Evolutionary conservation across 2,113 vertebrate species (phyloP).

Genomic region (Galeopterus variegatus): DNA sequence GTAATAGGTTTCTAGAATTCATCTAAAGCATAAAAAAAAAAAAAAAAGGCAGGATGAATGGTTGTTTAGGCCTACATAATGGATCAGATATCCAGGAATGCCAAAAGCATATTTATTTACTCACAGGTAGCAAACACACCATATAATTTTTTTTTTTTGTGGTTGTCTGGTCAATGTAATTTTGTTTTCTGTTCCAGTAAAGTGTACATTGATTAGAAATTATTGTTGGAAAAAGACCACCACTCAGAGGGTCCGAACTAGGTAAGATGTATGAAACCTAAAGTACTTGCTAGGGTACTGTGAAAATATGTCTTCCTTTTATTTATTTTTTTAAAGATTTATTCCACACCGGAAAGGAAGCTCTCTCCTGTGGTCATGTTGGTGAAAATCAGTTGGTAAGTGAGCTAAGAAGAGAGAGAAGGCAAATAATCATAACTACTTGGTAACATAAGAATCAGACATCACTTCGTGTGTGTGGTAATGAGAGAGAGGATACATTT

Average conservation of each 20-base stretch:
- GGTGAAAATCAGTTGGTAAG: slow-evolving; percentile 47
- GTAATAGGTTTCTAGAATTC: slow-evolving; percentile 75
- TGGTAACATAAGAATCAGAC: background rate
- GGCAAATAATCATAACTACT: background rate
- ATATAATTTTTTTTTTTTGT: slow-evolving; percentile 69
- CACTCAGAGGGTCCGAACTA: slow-evolving; percentile 56
- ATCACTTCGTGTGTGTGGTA: background rate
- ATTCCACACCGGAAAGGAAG: slow-evolving; percentile 30
- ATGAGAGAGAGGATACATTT: background rate
- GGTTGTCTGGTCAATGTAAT: slow-evolving; percentile 62
- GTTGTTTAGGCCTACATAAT: slow-evolving; percentile 71
- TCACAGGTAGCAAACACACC: slow-evolving; percentile 66
- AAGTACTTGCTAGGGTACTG: slow-evolving; percentile 43
- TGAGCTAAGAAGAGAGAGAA: slow-evolving; percentile 47
- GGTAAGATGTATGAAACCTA: slow-evolving; percentile 65
- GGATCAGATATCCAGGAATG: slow-evolving; percentile 75
- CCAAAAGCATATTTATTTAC: slow-evolving; percentile 76
- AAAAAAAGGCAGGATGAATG: slow-evolving; percentile 30
- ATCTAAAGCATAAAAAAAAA: slow-evolving; percentile 68
- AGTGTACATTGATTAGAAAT: slow-evolving; percentile 77
- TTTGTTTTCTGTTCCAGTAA: slow-evolving; percentile 78
- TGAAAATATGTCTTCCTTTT: slow-evolving; percentile 53
- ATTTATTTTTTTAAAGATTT: slow-evolving; percentile 72
- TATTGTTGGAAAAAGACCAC: slow-evolving; percentile 67
- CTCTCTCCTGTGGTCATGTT: slow-evolving; percentile 17